Percentiles rank a stretch among this genome's conserved stretches.
These are phyloP conservation scores for Actinernus sp. DNA, from an alignment of 92 coral and sea anemone species.

Conservation along the genomic window DNA sequence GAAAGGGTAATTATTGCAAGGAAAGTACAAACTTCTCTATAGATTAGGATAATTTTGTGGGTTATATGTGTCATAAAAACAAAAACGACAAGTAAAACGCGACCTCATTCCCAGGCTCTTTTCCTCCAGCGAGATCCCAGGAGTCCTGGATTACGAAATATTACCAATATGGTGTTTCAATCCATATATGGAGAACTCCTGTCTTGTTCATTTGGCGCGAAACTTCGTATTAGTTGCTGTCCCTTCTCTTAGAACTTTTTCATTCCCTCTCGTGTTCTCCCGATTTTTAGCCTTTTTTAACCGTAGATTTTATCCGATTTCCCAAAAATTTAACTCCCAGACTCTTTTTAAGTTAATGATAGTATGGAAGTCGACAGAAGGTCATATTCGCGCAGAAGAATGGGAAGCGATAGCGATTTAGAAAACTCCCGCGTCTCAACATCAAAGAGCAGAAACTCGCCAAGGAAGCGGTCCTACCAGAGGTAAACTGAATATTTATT, in stretches of 20 bases:
- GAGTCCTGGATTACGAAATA: too few relatives aligned
- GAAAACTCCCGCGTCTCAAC: neutral
- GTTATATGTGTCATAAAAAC: slow-evolving; percentile 11
- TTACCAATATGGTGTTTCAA: neutral
- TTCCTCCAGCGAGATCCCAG: too few relatives aligned
- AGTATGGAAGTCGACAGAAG: slow-evolving; percentile 36
- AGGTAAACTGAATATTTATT: too few relatives aligned
- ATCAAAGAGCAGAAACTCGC: slow-evolving; percentile 27
- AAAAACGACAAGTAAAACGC: neutral
- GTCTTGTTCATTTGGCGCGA: slow-evolving; percentile 61
- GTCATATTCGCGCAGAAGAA: slow-evolving; percentile 18
- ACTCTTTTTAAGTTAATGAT: neutral
- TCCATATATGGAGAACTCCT: slow-evolving; percentile 27
- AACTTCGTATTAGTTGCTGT: slow-evolving; percentile 40
- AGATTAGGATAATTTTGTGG: too few relatives aligned
- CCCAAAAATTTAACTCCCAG: slow-evolving; percentile 1
- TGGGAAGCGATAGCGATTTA: neutral
- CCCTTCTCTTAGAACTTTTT: slow-evolving; percentile 2
- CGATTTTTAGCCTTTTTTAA: slow-evolving; percentile 15
- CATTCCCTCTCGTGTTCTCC: neutral
- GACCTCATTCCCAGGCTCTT: too few relatives aligned
- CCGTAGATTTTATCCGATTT: slow-evolving; percentile 1
- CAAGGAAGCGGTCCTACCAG: slow-evolving; percentile 41
- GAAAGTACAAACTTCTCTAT: too few relatives aligned
- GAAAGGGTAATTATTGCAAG: too few relatives aligned